These are phyloP conservation scores for Hedya salicella DNA, from an alignment of 2,888 invertebrate genomes.

Conservation along the genomic window DNA sequence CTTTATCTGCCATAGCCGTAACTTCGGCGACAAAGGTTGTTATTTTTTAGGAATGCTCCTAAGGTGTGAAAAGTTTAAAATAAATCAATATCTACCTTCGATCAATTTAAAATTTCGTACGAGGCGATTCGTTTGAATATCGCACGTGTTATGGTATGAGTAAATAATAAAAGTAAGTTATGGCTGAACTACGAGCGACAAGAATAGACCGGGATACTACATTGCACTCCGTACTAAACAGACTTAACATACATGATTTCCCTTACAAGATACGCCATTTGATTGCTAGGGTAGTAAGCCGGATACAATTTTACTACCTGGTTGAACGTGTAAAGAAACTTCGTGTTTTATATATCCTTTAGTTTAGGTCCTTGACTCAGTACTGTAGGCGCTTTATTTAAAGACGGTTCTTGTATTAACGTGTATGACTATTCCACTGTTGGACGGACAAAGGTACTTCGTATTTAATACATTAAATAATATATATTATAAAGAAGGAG, in stretches of 20 bases:
- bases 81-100: background rate
- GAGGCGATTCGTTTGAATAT: background rate
- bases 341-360: constrained; percentile 6
- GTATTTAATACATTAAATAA: too few species aligned
- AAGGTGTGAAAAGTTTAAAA: too few species aligned
- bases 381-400: too few species aligned
- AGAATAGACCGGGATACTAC: constrained; percentile 25
- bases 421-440: too few species aligned
- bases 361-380: background rate
- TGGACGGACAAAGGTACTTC: too few species aligned
- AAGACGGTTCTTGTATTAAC: too few species aligned
- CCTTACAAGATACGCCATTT: background rate
- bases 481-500: too few species aligned
- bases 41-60: too few species aligned
- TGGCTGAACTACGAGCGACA: constrained; percentile 13
- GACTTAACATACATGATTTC: background rate
- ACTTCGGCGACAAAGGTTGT: too few species aligned
- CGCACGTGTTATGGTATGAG: constrained; percentile 5
- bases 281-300: background rate
- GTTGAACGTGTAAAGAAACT: constrained; percentile 21
- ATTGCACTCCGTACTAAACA: background rate
- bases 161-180: constrained; percentile 34
- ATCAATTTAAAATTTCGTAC: background rate
- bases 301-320: constrained; percentile 16
- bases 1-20: too few species aligned